These are phyloP conservation scores for Callocephalon fimbriatum DNA, from an alignment of 2,113 vertebrate species.

Conservation along the genomic window DNA sequence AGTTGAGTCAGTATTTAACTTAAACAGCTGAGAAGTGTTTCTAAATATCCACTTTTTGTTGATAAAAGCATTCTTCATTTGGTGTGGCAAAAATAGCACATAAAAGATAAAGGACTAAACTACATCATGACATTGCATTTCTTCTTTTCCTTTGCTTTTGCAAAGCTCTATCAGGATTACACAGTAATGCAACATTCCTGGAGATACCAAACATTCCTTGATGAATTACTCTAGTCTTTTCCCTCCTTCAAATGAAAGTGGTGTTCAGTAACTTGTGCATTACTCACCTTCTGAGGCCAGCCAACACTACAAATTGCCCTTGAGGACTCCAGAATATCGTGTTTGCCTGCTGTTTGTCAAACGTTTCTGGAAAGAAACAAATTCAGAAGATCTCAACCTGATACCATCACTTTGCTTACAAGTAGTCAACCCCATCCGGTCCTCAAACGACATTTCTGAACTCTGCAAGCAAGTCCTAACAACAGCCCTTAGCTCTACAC, in stretches of 20 bases:
- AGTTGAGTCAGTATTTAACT: neutral
- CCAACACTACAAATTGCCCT: conserved; percentile 95
- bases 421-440: neutral
- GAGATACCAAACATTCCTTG: neutral
- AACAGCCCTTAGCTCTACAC: neutral
- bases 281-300: conserved; percentile 93
- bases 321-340: conserved; percentile 99
- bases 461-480: neutral
- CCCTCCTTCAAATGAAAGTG: neutral
- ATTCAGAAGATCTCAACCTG: neutral
- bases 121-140: neutral
- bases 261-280: neutral
- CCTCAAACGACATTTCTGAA: neutral
- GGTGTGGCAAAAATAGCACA: neutral
- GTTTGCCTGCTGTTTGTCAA: conserved; percentile 98
- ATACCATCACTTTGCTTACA: neutral
- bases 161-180: neutral
- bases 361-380: conserved; percentile 82
- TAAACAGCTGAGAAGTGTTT: neutral
- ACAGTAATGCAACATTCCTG: neutral
- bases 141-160: neutral
- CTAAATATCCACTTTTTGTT: neutral
- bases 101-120: neutral
- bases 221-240: neutral
- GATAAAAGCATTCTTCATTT: neutral